Base-by-base conservation (phyloP, 2,113 vertebrate species). In the Mandrillus leucophaeus region DNA sequence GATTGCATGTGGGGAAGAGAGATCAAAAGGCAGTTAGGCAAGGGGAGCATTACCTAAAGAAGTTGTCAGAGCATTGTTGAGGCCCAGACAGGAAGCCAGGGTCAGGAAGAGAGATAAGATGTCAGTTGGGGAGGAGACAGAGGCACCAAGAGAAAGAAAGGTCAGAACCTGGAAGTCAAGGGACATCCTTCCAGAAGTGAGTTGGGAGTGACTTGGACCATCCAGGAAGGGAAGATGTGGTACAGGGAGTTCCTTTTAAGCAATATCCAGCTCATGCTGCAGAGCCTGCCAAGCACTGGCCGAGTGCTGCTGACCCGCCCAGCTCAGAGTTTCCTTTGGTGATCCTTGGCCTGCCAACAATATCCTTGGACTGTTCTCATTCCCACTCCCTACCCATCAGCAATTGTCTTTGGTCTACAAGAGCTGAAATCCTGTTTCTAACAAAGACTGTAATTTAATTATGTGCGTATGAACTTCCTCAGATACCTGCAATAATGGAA, bases 301-400 rank as follows among this genome's bases (percentile, higher is more conserved):
- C 8, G 14, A 23, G 14, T 38, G 32, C 25, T 16, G 35, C 84
- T 43, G 84, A 73, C 22, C 30, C 1, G 0, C 27, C 73, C 83
- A 79, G 70, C 88, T 97, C 88, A 82, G 64, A 90, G 64, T 97
- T 97, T 92, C 80, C 96, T 94, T 76, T 43, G 50, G 52, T 73
- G 90, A 66, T 87, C n/a, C 38, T 17, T 86, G 81, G 85, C 35
- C 61, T 90, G 32, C 22, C 40, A 90, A 88, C 70, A 48, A 14
- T 35, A 57, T 32, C 10, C 48, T 85, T 22, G 25, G 55, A 30
- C 9, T 18, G 14, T 79, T 87, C 48, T 55, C 48, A 22, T 57
- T 85, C 93, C 52, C 30, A 50, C n/a, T 50, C 48, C 61, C 55
- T 14, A 38, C 55, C 88, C 76, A 10, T 55, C 9, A 45, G 81